Base-by-base conservation (phyloP, 2,888 invertebrate genomes). In the Agonopterix subpropinquella region DNA sequence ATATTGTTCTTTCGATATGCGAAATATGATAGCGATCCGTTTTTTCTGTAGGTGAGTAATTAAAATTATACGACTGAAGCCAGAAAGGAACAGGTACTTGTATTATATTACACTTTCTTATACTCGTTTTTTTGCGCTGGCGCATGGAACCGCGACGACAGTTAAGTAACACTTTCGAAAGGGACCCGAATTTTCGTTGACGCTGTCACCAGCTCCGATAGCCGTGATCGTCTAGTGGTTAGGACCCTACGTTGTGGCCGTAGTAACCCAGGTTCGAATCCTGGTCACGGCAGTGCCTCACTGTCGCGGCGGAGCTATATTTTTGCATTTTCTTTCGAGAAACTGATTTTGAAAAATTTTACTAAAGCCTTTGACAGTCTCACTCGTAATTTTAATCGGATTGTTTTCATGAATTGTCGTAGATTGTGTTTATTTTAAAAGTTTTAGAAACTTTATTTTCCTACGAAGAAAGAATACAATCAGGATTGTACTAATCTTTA, bases 141-240 rank as follows among this genome's bases (percentile, higher is more conserved):
- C 47, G 50, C 47, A 45, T 8, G 39, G n/a, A 39, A 39, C 10
- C 39, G 39, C n/a, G n/a, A n/a, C 39, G 39, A n/a, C 4, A 11
- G 47, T 50, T 50, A 37, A n/a, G 48, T 36, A 48, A 48, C 13
- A 35, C 10, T 45, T 43, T n/a, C 10, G 42, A 42, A 48, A 45
- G 48, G 28, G 48, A 41, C 36, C 36, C 36, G 9, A 36, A 8
- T 41, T 48, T 65, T 62, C 47, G 52, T 15, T 47, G 45, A 1
- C 11, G n/a, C 37, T 3, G 7, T 35, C 61, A 74, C 53, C 56
- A 67, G 74, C 79, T 80, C 74, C 77, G 73, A 42, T 60, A 89
- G 91, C 91, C 91, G 91, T 91, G 91, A 91, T 91, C 91, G 91
- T 92, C 90, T 91, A 92, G 91, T 91, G 91, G 91, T 91, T 91